Base-by-base conservation (phyloP, 2,113 vertebrate species). In the Podarcis cretensis region DNA sequence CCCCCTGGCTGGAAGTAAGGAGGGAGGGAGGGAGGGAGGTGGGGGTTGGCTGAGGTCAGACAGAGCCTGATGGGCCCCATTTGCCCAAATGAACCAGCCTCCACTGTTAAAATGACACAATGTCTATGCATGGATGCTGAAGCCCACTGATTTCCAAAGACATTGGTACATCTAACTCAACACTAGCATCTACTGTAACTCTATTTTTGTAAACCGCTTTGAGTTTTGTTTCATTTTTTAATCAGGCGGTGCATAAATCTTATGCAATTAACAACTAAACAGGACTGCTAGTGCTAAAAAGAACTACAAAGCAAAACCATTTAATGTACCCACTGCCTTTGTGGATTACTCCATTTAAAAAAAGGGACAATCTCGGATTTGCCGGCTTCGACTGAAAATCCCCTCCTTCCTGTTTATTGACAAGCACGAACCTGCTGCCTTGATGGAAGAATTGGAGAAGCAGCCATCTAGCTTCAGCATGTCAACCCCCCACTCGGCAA, bases 401-500 rank as follows among this genome's bases (percentile, higher is more conserved):
- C 57, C n/a, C 54, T 13, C 21, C 35, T 20, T 5, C 8, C 54
- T 3, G 14, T 9, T 3, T 2, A 63, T 57, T 35, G 65, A 3
- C 43, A 4, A 8, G 30, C 63, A 66, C 85, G 54, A 57, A 96
- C 93, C 91, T 83, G 83, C 4, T 18, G 90, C 90, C 87, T 81
- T 92, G 75, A 79, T 54, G 25, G 76, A 73, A 14, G 83, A 84
- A 35, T 83, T 88, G 78, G 93, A 95, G n/a, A 80, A 94, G 85
- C 94, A 95, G 65, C 92, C 90, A 20, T 89, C 91, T 87, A 93
- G 89, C 40, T 94, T 95, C 16, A 94, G 84, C 92, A 92, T 86
- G 54, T 90, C 94, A 25, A 84, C 68, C 40, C 91, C 87, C 95
- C 92, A 93, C 54, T 87, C 89, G 2, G 90, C 90, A 91, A 88